A percentile compares a stretch with the other conserved stretches of the same genome.
Conservation (phyloP, 2,797 vertebrate species). For the Gadopsis marmoratus region DNA sequence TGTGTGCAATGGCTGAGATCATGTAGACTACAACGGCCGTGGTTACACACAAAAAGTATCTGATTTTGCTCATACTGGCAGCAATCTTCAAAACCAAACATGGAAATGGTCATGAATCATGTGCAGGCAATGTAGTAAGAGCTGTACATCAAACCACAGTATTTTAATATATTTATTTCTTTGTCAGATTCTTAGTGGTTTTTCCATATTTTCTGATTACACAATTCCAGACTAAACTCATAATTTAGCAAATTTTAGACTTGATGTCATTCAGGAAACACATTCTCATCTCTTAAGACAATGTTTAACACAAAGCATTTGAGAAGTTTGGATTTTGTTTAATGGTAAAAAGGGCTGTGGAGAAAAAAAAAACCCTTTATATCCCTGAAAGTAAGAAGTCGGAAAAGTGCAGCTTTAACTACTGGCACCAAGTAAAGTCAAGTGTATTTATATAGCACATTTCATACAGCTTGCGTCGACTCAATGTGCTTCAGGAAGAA, state of each 20-base stretch:
- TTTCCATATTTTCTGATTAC: conserved; percentile 1
- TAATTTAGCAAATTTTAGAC: background rate
- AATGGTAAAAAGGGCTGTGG: background rate
- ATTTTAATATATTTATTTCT: background rate
- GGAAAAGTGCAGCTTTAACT: background rate
- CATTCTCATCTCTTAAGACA: background rate
- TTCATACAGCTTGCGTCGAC: too few species aligned
- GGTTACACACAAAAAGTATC: conserved; percentile 33
- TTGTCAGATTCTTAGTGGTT: background rate
- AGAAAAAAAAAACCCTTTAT: background rate
- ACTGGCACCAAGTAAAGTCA: too few species aligned
- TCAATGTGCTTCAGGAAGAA: too few species aligned
- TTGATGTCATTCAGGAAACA: background rate
- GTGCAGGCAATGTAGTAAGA: conserved; percentile 4
- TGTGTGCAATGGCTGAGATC: conserved; percentile 26
- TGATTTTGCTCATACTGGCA: conserved; percentile 7
- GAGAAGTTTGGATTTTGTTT: background rate
- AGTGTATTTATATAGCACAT: too few species aligned
- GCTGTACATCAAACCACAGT: conserved; percentile 19
- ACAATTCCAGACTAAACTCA: conserved; percentile 4
- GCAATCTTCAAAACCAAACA: conserved; percentile 29
- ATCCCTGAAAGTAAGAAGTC: background rate
- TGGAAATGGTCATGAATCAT: conserved; percentile 13
- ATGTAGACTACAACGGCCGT: conserved; percentile 23
- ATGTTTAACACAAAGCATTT: background rate